Conservation (phyloP, 2,797 vertebrate species). For the Pseudochirops cupreus region DNA sequence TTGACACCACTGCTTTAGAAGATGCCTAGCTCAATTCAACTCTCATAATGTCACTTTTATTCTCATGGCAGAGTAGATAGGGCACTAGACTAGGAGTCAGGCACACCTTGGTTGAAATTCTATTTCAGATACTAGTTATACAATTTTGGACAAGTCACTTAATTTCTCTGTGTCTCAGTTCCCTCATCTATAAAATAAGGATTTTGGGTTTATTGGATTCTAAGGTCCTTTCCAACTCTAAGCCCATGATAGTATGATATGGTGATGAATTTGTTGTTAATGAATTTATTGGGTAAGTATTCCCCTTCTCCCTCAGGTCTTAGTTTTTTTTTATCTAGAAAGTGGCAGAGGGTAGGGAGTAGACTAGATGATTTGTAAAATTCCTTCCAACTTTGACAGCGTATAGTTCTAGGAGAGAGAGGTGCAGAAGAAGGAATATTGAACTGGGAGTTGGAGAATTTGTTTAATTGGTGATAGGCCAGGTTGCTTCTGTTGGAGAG, state of each 20-base stretch:
- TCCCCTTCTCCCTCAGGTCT: not conserved
- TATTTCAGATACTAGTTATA: not conserved
- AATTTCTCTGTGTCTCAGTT: not conserved
- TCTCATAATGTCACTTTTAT: not conserved
- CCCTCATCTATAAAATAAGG: not conserved
- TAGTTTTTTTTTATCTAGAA: not conserved
- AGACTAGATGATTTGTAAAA: not conserved
- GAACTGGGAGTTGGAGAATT: not conserved
- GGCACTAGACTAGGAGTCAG: not conserved
- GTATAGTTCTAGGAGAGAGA: not conserved
- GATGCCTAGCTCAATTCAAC: not conserved
- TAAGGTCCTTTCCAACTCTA: not conserved
- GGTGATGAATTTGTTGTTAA: not conserved
- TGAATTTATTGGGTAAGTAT: not conserved
- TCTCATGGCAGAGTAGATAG: not conserved
- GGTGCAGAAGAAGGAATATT: not conserved
- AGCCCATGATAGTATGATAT: not conserved
- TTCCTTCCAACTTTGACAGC: not conserved
- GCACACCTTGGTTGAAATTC: not conserved
- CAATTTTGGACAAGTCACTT: not conserved
- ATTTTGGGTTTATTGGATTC: not conserved
- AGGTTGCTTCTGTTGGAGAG: not conserved
- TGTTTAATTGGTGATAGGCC: not conserved
- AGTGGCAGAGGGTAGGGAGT: not conserved
- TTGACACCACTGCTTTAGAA: not conserved